Conservation (phyloP, 2,888 invertebrate species). For the Pecten maximus region DNA sequence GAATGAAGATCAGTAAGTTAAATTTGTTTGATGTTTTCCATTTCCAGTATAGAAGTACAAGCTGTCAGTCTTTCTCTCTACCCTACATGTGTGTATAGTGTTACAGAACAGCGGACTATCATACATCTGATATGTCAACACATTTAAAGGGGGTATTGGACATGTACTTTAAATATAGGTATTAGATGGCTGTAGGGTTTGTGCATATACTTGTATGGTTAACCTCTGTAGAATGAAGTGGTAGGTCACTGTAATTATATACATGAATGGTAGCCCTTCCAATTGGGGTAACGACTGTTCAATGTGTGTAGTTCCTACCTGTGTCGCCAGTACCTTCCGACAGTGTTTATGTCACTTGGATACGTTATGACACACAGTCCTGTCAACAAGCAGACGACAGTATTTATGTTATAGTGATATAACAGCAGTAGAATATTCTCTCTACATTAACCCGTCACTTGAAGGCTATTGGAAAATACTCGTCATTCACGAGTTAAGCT, state of each 20-base stretch:
- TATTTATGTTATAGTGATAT: no score
- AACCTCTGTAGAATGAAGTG: background rate
- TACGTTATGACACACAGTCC: no score
- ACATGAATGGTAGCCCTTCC: background rate
- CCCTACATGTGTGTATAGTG: background rate
- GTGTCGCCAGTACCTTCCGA: no score
- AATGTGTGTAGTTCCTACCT: background rate
- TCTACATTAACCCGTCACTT: no score
- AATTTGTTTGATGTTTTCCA: no score
- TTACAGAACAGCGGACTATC: background rate
- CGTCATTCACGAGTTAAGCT: no score
- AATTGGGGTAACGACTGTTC: background rate
- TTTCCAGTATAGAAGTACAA: no score
- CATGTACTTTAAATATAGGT: background rate
- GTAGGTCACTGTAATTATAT: background rate
- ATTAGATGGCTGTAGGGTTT: background rate
- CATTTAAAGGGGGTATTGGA: background rate
- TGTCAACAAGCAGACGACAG: no score
- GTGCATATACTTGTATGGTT: background rate
- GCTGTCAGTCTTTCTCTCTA: background rate
- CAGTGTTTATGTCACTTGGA: no score
- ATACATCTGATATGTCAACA: background rate
- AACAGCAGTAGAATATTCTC: no score
- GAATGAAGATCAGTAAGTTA: no score
- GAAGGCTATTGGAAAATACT: no score